Conservation (phyloP, 2,888 invertebrate genomes). For the Brachycybe producta region DNA sequence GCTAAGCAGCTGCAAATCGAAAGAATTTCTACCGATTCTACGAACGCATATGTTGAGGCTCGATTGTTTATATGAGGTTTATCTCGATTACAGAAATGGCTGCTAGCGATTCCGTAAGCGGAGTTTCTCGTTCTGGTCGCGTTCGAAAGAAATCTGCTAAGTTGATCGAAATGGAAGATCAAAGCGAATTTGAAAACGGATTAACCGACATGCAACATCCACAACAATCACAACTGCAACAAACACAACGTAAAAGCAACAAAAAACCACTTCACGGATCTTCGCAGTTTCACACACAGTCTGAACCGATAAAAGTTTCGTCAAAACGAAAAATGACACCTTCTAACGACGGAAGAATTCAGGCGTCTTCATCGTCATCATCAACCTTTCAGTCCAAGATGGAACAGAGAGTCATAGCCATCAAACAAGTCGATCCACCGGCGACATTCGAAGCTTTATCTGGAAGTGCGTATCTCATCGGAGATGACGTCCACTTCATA, state of each 20-base stretch:
- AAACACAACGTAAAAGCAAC: neutral
- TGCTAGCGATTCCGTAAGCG: slow-evolving; percentile 39
- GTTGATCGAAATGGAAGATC: slow-evolving; percentile 49
- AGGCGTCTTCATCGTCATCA: neutral
- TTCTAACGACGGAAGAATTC: neutral
- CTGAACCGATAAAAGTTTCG: slow-evolving; percentile 4
- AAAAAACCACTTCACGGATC: slow-evolving; percentile 3
- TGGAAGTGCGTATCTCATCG: slow-evolving; percentile 11
- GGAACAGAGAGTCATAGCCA: slow-evolving; percentile 10
- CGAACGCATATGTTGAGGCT: too few relatives aligned
- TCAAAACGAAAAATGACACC: neutral
- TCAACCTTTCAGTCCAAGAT: neutral
- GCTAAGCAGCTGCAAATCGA: too few relatives aligned
- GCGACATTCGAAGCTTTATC: slow-evolving; percentile 9
- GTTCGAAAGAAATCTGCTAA: slow-evolving; percentile 91
- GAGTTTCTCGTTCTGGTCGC: slow-evolving; percentile 75
- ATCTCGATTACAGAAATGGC: slow-evolving; percentile 1
- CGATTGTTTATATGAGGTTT: too few relatives aligned
- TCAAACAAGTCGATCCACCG: slow-evolving; percentile 4
- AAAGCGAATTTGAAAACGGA: slow-evolving; percentile 4
- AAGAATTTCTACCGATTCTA: too few relatives aligned
- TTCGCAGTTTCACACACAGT: slow-evolving; percentile 5
- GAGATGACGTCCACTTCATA: slow-evolving; percentile 14
- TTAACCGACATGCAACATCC: neutral
- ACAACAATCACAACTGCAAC: neutral